Conservation (phyloP, 2,888 invertebrate species). For the Lasioglossum leucozonium region DNA sequence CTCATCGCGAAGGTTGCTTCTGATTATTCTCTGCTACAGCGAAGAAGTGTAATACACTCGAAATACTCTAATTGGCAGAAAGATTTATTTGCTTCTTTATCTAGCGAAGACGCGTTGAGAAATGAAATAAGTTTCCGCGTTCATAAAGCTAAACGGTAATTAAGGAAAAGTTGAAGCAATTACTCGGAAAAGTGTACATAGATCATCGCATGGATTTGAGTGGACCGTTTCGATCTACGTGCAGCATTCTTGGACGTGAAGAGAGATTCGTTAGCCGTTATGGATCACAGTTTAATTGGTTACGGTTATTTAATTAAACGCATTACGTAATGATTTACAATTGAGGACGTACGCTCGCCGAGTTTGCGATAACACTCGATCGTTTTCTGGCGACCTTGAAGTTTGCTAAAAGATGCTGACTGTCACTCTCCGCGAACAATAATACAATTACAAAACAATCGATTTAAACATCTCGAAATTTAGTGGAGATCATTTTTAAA, state of each 20-base stretch:
- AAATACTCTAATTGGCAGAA: neutral
- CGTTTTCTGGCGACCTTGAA: neutral
- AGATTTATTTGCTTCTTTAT: neutral
- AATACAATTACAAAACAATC: neutral
- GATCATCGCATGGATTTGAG: neutral
- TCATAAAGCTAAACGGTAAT: neutral
- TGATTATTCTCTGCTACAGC: neutral
- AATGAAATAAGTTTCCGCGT: neutral
- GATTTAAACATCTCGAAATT: neutral
- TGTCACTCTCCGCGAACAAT: neutral
- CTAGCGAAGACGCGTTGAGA: neutral
- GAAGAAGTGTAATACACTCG: too few relatives aligned
- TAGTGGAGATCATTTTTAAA: neutral
- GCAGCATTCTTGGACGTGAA: neutral
- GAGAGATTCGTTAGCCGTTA: neutral
- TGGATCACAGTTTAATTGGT: constrained; percentile 4
- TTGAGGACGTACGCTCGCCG: neutral
- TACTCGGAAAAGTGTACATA: neutral
- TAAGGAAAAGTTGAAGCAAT: constrained; percentile 5
- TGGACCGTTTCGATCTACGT: neutral
- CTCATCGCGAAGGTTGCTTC: neutral
- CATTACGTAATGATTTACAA: constrained; percentile 24
- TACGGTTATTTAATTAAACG: neutral
- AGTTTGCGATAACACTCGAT: constrained; percentile 15
- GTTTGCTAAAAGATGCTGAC: neutral